Evolutionary conservation across 2,797 vertebrate genomes (phyloP), one percentile per base, ranked within the genome.

Genomic region (Okamejei kenojei): DNA sequence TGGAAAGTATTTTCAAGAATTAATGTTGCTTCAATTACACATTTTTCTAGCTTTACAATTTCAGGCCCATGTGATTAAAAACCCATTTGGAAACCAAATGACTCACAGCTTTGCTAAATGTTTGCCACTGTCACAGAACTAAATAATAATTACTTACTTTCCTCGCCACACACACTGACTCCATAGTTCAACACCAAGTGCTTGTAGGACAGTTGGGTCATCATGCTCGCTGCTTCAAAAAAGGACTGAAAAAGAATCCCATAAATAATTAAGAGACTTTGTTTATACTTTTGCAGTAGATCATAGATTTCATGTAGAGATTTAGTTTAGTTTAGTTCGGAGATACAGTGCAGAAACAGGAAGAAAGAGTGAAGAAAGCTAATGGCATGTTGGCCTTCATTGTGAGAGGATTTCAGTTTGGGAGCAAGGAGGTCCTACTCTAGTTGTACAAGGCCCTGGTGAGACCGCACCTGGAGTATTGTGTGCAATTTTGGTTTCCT

Each of bases 161-260:
- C 98, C 17, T 99, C 98, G 35, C 98, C 97, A 93, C 97, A 98
- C 78, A 99, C 98, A 45, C 99, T 99, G 68, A 99, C 97, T 10
- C 99, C 99, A 73, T 98, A 99, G 96, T 97, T 99, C 95, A 99
- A 97, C 93, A 99, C 97, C 94, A 99, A 94, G 95, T 99, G 98
- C 94, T 98, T 99, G 95, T 99, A 97, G 94, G 98, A 98, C 88
- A 99, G 97, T 94, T 99, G 99, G 95, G 98, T 99, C 99, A 99
- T 99, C 98, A 99, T 99, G 94, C 99, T 99, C 94, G 99, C 99
- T 63, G 99, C 98, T 95, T 99, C 99, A 95, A 98, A 99, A 95
- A 99, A 99, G 0, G 98, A 99, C 99, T 99, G 94, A 26, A 93
- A 93, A 77, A 76, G 90, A 94, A 93, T 32, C 11, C 19, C 65